Evolutionary conservation across 1,140 invertebrate genomes (phyloP), one percentile per base, ranked within the genome.

Genomic region (Sitodiplosis mosellana): DNA sequence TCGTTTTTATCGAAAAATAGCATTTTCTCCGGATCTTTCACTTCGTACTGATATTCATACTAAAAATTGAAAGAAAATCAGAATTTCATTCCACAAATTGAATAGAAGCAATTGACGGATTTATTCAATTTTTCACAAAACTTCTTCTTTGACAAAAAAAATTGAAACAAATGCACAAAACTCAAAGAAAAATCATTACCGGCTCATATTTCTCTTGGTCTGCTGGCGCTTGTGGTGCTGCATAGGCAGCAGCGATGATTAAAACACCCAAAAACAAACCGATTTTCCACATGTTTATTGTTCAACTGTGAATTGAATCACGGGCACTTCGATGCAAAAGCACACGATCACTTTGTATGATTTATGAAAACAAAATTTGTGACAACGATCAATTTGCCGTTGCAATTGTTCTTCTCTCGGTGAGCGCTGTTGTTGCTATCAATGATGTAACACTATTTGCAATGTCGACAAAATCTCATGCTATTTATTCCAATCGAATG

Each of bases 41-140:
- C 77, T 59, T 77, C 75, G 54, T 78, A 81, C 60, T 78, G 70
- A 60, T 75, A 81, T 57, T 78, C 70, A 52, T 80, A 80, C 76
- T 79, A 65, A 17, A 63, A 70, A 52, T 47, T n/a, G n/a, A n/a
- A n/a, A n/a, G 55, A 53, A 51, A 48, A 21, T 48, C 20, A 47
- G 47, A 40, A 34, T 36, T 33, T 7, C 12, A 43, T 18, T 2
- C 4, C 19, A 11, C 21, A 19, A 14, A 22, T 47, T 22, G 4
- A 14, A 18, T 47, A 17, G 27, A n/a, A 14, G 47, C 18, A 45
- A 19, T 45, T 19, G 11, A 17, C 5, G 7, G 10, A 5, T 45
- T 14, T 17, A 18, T 47, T 21, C 7, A 38, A 33, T n/a, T 48
- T 46, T 41, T 17, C 18, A 36, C 41, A 11, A 17, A 47, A 45